Evolutionary conservation across 2,888 invertebrate species (phyloP).

Genomic region (Iselma pallidipennis): DNA sequence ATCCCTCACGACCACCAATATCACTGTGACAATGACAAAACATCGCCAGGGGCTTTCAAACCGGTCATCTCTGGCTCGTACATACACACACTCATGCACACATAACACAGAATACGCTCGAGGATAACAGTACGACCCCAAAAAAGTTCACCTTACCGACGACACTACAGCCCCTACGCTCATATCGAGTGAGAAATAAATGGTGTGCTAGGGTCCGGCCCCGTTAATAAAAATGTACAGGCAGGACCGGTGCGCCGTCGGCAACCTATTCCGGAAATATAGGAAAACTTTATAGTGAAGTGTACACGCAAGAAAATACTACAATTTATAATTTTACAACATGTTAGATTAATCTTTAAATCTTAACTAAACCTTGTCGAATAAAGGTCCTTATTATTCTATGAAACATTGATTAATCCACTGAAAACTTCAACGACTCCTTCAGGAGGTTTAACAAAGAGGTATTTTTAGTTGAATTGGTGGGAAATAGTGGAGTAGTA

Average conservation of each 20-base stretch:
- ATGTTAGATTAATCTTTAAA: too few relatives aligned
- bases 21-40: slow-evolving; percentile 45
- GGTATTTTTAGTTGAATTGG: not conserved
- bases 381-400: too few relatives aligned
- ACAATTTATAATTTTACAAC: too few relatives aligned
- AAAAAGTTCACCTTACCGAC: slow-evolving; percentile 23
- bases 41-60: slow-evolving; percentile 37
- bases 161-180: slow-evolving; percentile 16
- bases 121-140: not conserved
- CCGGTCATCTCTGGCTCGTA: slow-evolving; percentile 26
- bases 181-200: slow-evolving; percentile 23
- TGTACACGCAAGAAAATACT: too few relatives aligned
- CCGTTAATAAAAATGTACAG: slow-evolving; percentile 16
- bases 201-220: slow-evolving; percentile 10
- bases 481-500: not conserved
- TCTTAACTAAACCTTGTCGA: too few relatives aligned
- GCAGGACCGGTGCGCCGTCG: not conserved
- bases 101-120: slow-evolving; percentile 15
- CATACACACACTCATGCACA: not conserved
- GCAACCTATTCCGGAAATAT: not conserved
- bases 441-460: not conserved
- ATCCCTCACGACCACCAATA: slow-evolving; percentile 42
- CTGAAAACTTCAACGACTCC: not conserved
- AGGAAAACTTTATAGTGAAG: too few relatives aligned
- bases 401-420: too few relatives aligned